These are phyloP conservation scores for Tyrannus savana DNA, from an alignment of 2,113 vertebrate species.

Conservation along the genomic window DNA sequence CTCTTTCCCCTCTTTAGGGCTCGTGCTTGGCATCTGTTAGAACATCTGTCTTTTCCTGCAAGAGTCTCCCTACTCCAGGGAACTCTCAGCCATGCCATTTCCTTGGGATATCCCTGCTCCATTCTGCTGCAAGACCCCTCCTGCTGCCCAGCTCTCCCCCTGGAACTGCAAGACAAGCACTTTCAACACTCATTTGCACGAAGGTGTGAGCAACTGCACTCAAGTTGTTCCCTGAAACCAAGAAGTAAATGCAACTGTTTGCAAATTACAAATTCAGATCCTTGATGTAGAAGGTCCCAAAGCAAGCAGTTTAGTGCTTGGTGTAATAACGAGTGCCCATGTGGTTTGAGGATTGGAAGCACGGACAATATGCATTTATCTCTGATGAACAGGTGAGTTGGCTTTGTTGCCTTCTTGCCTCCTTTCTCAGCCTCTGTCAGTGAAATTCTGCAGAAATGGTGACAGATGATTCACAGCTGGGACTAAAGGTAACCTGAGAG, in stretches of 20 bases:
- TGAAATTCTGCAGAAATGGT: neutral
- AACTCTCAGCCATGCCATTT: neutral
- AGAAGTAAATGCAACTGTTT: neutral
- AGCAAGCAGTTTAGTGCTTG: neutral
- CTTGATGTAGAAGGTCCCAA: neutral
- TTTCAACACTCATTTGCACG: neutral
- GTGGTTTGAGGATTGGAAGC: neutral
- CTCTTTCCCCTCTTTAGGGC: neutral
- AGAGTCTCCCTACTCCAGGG: neutral
- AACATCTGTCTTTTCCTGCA: neutral
- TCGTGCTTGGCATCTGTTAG: neutral
- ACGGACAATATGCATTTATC: fast-evolving
- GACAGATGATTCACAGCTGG: neutral
- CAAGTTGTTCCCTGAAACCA: neutral
- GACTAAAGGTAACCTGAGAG: neutral
- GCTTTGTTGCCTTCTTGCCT: neutral
- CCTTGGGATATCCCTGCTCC: neutral
- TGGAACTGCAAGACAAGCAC: neutral
- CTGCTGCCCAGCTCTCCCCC: neutral
- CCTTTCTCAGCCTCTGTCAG: neutral
- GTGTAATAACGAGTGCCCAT: fast-evolving
- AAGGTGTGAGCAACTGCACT: neutral
- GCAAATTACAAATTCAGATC: neutral
- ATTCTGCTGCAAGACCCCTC: neutral
- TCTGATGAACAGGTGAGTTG: neutral